Evolutionary conservation across 2,113 vertebrate genomes (phyloP), one percentile per base, ranked within the genome.

Genomic region (Fulica atra): DNA sequence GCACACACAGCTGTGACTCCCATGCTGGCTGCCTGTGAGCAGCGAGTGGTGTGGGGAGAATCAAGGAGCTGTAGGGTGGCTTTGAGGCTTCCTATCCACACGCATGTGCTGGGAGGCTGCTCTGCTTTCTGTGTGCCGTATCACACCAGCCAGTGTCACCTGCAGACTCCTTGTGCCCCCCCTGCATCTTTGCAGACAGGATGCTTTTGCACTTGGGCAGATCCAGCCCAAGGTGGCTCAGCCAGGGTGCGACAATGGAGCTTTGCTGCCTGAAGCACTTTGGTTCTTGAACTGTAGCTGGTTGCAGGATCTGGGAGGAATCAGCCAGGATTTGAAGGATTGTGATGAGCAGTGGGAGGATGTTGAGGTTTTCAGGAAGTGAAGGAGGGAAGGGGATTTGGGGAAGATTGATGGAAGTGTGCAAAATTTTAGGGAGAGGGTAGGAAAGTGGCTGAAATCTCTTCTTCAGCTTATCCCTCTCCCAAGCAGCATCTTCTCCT

Each of bases 1-100:
- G 31, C 12, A 38, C 12, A 38, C 12, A 31, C 8, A 15, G 15
- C 16, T 63, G 5, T 6, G 59, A n/a, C n/a, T 54, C 28, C 44
- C 17, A 0, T 2, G 2, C 60, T 44, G 20, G 33, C 6, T 57
- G 24, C 28, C 24, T 48, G 17, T 66, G 50, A 84, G 33, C 31
- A 78, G 21, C 24, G n/a, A 59, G n/a, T 44, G 13, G 15, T n/a
- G 4, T 46, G 35, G 26, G 42, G 8, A 40, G n/a, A 82, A 81
- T 9, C 0, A 0, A 63, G 40, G 25, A 19, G 16, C 3, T 2
- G 3, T 13, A 8, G 36, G 17, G 19, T 77, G 40, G 7, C 51
- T 74, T 36, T 77, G 82, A 88, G n/a, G 63, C 28, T 80, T 66
- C 59, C 40, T 7, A 0, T 53, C 17, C 38, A 3, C 10, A 6